Conservation (phyloP, 2,888 invertebrate genomes). For the Sericinus montela region DNA sequence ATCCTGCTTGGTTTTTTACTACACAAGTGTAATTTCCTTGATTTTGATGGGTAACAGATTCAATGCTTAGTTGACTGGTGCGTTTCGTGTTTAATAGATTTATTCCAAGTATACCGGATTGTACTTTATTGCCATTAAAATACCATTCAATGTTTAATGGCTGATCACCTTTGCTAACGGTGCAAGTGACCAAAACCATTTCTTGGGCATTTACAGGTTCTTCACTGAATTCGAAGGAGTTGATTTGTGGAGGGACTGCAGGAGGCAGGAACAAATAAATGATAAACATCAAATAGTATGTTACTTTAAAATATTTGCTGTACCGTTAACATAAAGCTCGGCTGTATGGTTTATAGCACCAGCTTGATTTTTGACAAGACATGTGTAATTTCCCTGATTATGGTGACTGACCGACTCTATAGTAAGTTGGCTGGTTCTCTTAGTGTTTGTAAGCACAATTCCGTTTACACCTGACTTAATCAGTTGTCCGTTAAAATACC, state of each 20-base stretch:
- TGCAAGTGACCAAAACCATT: constrained; percentile 72
- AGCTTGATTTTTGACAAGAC: constrained; percentile 85
- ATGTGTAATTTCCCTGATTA: constrained; percentile 88
- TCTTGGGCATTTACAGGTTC: constrained; percentile 85
- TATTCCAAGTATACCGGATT: constrained; percentile 70
- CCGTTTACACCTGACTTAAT: constrained; percentile 74
- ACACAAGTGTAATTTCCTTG: constrained; percentile 83
- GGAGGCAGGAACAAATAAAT: constrained; percentile 34
- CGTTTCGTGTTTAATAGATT: constrained; percentile 64
- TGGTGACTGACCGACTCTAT: constrained; percentile 84
- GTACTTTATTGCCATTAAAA: constrained; percentile 82
- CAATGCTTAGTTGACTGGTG: constrained; percentile 83
- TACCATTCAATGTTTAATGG: constrained; percentile 87
- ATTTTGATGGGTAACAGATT: constrained; percentile 82
- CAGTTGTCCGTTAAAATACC: constrained; percentile 83
- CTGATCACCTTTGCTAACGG: constrained; percentile 83
- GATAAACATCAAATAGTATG: constrained; percentile 10
- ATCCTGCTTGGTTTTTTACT: constrained; percentile 82
- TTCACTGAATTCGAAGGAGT: constrained; percentile 86
- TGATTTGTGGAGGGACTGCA: constrained; percentile 83
- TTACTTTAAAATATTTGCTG: constrained; percentile 7
- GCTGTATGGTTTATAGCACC: constrained; percentile 84
- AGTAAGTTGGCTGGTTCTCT: constrained; percentile 77
- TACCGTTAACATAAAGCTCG: constrained; percentile 86
- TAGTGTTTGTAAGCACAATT: constrained; percentile 68